phyloP scores from a whole-genome alignment of 2,888 invertebrate species.

The Mimachlamys varia region DNA sequence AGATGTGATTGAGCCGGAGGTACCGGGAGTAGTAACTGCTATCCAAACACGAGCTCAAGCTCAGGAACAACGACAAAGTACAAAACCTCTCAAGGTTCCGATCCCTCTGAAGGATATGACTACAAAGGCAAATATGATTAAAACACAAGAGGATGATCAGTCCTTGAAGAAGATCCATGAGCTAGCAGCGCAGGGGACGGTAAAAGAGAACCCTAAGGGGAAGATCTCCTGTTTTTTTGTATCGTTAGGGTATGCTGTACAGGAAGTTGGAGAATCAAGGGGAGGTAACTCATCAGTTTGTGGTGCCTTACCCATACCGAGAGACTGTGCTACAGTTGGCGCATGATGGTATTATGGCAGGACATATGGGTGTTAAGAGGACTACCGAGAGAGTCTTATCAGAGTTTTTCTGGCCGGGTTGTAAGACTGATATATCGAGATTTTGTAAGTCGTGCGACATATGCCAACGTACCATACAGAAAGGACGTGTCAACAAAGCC shows the following conservation, averaged over 20 bases:
- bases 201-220: too few species aligned
- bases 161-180: too few species aligned
- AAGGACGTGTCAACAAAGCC: too few species aligned
- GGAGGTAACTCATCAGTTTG: slow-evolving; percentile 39
- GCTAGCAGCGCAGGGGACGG: too few species aligned
- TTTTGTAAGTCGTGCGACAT: too few species aligned
- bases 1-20: slow-evolving; percentile 22
- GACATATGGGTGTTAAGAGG: slow-evolving; percentile 50
- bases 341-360: slow-evolving; percentile 53
- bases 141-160: too few species aligned
- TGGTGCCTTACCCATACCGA: slow-evolving; percentile 45
- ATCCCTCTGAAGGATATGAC: not conserved
- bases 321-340: slow-evolving; percentile 45
- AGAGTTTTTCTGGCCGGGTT: slow-evolving; percentile 53
- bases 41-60: slow-evolving; percentile 44
- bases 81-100: not conserved
- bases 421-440: not conserved
- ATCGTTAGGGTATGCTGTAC: too few species aligned
- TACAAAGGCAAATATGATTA: too few species aligned
- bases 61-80: not conserved
- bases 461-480: too few species aligned
- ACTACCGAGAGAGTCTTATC: slow-evolving; percentile 44
- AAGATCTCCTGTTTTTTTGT: too few species aligned
- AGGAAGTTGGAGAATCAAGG: not conserved
- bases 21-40: slow-evolving; percentile 40